Base-by-base conservation (phyloP, 2,888 invertebrate species). In the Bombylius discolor region DNA sequence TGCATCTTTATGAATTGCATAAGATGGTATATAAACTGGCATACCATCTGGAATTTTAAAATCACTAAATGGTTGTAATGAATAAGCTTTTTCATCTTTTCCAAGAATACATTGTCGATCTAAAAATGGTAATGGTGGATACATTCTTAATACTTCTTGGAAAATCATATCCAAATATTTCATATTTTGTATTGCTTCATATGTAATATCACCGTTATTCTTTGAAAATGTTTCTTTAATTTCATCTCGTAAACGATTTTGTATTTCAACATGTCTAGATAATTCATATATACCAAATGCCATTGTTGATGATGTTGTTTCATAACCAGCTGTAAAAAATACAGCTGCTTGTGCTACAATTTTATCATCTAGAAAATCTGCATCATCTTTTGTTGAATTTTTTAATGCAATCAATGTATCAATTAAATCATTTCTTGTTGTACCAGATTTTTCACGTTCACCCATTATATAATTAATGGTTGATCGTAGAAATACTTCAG, bases 331-430 rank as follows among this genome's bases (percentile, higher is more conserved):
- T 9, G 59, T 49, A 47, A 60, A 62, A 49, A 61, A 62, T 11
- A 55, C 53, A 11, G 59, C 59, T 31, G 61, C 60, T 53, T 61
- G 61, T 11, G 62, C 58, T 8, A 57, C 53, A 13, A 62, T 46
- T 12, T 56, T 44, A 34, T 62, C 62, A 14, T 49, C 61, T 4
- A 58, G 36, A 45, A 13, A 11, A 5, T 47, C 5, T 47, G 4
- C 31, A 31, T 31, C 47, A 11, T 11, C 31, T 39, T 50, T 49
- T 0, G 74, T 72, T 3, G 74, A 69, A 8, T 70, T 66, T 39
- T 70, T 74, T 7, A 78, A 57, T 3, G 71, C 69, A 44, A 79
- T 65, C 11, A 80, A 62, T 5, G 76, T 61, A 61, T 79, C 79
- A 48, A 80, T 72, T 1, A 80, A 69, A 64, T 80, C 79, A 52